phyloP scores from a whole-genome alignment of 2,888 invertebrate genomes.

The Acleris literana region DNA sequence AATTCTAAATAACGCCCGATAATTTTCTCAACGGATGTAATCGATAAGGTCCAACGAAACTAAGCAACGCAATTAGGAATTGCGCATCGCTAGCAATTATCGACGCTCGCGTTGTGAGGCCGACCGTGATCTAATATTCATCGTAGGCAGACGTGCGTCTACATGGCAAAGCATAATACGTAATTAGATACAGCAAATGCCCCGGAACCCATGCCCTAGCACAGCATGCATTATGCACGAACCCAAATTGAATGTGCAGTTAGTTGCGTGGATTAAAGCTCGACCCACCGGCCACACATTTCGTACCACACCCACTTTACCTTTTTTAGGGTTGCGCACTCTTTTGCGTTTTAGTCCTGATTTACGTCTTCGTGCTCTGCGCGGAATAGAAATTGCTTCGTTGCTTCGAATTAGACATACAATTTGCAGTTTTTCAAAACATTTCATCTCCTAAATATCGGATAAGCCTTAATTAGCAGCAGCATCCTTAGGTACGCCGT shows the following conservation, averaged over 20 bases:
- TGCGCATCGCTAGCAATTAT: slow-evolving; percentile 61
- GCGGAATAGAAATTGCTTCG: slow-evolving; percentile 35
- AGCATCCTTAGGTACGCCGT: slow-evolving; percentile 56
- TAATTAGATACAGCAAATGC: slow-evolving; percentile 73
- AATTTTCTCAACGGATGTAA: neutral
- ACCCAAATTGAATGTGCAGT: slow-evolving; percentile 45
- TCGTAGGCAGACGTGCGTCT: slow-evolving; percentile 73
- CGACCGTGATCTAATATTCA: slow-evolving; percentile 78
- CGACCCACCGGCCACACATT: slow-evolving; percentile 42
- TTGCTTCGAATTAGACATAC: slow-evolving; percentile 24
- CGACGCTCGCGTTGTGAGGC: slow-evolving; percentile 59
- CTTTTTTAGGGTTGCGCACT: slow-evolving; percentile 22
- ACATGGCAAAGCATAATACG: slow-evolving; percentile 79
- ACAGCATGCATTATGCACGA: slow-evolving; percentile 43
- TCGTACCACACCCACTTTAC: slow-evolving; percentile 17
- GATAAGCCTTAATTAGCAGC: slow-evolving; percentile 11
- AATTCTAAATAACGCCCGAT: too few relatives aligned
- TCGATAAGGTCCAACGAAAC: slow-evolving; percentile 37
- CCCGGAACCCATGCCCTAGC: slow-evolving; percentile 37
- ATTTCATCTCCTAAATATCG: too few relatives aligned
- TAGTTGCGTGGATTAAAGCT: slow-evolving; percentile 64
- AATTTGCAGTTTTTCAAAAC: slow-evolving; percentile 14
- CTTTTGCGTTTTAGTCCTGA: slow-evolving; percentile 29
- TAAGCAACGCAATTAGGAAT: slow-evolving; percentile 58
- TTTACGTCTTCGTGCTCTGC: slow-evolving; percentile 23